Conservation (phyloP, 2,797 vertebrate genomes). For the Squalus acanthias region DNA sequence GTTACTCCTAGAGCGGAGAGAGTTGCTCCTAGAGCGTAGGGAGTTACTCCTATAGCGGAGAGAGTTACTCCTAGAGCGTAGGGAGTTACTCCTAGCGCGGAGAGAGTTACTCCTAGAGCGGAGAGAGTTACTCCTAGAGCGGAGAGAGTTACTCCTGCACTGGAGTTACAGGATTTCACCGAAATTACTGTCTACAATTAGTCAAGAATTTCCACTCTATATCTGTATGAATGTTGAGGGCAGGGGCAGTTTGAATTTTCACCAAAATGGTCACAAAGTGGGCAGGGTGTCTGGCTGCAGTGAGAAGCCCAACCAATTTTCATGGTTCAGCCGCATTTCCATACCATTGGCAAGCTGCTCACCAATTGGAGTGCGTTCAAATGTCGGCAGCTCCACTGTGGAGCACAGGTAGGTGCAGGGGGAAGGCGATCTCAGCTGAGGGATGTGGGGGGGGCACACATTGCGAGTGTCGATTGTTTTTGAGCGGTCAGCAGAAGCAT, state of each 20-base stretch:
- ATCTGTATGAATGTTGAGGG: neutral
- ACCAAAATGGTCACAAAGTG: neutral
- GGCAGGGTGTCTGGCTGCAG: neutral
- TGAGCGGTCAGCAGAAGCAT: too few relatives aligned
- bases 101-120: neutral
- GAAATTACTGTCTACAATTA: neutral
- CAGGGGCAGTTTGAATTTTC: neutral
- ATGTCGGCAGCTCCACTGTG: too few relatives aligned
- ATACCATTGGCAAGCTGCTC: too few relatives aligned
- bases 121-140: neutral
- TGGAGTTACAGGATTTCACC: neutral
- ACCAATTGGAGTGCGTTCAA: too few relatives aligned
- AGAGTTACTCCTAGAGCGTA: too few relatives aligned
- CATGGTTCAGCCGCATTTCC: too few relatives aligned
- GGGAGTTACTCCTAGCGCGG: neutral
- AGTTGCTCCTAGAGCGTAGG: neutral
- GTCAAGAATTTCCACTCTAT: neutral
- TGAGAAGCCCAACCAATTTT: neutral
- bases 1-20: neutral
- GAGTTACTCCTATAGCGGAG: neutral
- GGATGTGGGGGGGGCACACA: too few relatives aligned
- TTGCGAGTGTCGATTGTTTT: too few relatives aligned
- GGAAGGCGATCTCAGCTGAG: too few relatives aligned
- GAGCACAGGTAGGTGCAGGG: too few relatives aligned
- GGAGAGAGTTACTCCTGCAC: too few relatives aligned